Conservation (phyloP, 2,888 invertebrate species). For the Trissolcus japonicus region DNA sequence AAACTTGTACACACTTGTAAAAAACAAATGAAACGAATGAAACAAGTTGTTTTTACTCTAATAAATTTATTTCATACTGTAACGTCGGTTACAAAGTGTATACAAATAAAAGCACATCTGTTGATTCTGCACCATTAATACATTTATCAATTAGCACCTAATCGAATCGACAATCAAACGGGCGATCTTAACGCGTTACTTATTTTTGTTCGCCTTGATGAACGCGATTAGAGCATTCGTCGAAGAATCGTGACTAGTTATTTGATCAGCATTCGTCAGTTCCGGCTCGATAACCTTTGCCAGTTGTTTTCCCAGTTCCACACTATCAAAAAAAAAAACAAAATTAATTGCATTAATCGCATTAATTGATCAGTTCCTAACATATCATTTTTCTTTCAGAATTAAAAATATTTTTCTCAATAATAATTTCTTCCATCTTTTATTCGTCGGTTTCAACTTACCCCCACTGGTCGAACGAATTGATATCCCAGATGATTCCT, state of each 20-base stretch:
- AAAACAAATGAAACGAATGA: neutral
- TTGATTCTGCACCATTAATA: slow-evolving; percentile 1
- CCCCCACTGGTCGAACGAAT: slow-evolving; percentile 99
- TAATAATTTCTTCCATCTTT: neutral
- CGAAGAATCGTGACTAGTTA: slow-evolving; percentile 92
- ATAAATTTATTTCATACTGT: neutral
- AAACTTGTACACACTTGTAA: neutral
- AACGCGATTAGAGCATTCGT: slow-evolving; percentile 99
- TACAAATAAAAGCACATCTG: slow-evolving; percentile 20
- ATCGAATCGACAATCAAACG: too few species aligned
- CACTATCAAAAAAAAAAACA: slow-evolving; percentile 77
- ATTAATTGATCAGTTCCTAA: neutral
- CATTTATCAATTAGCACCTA: too few species aligned
- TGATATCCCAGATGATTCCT: slow-evolving; percentile 99
- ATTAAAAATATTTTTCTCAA: neutral
- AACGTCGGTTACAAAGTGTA: slow-evolving; percentile 4
- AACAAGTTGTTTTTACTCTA: neutral
- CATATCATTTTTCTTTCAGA: neutral
- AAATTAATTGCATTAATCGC: too few species aligned
- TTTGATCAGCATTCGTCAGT: slow-evolving; percentile 81
- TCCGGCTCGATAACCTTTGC: slow-evolving; percentile 99
- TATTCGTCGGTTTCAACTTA: slow-evolving; percentile 75
- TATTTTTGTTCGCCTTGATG: slow-evolving; percentile 82
- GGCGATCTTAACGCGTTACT: slow-evolving; percentile 90
- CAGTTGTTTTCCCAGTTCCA: slow-evolving; percentile 98